Percentiles rank a stretch among this genome's conserved stretches.
Evolutionary conservation across 2,113 vertebrate genomes (phyloP).

Genomic region (Bubalus kerabau): DNA sequence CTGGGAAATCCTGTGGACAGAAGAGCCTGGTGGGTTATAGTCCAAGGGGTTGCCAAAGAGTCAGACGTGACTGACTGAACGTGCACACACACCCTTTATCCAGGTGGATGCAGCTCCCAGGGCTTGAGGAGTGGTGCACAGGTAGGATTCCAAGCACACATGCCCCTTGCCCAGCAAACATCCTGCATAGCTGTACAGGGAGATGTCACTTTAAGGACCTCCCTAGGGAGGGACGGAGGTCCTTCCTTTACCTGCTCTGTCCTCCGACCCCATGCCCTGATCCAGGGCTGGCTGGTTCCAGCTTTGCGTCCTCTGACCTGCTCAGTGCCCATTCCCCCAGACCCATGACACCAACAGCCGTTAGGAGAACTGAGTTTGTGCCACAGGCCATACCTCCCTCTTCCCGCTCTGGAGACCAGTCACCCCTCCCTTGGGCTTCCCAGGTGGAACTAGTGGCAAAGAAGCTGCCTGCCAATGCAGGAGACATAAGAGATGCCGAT

Average conservation of each 20-base stretch:
- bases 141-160: neutral
- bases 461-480: neutral
- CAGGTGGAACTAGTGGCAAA: neutral
- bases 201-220: neutral
- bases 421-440: neutral
- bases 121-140: too few relatives aligned
- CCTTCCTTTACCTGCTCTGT: neutral
- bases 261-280: neutral
- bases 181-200: fast-evolving
- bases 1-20: neutral
- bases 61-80: neutral
- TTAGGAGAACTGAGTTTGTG: fast-evolving
- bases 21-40: neutral
- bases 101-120: neutral
- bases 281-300: neutral
- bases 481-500: neutral
- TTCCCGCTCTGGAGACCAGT: neutral
- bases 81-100: neutral
- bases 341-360: neutral
- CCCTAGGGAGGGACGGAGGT: neutral
- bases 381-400: neutral
- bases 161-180: neutral
- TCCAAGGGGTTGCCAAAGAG: neutral
- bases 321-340: neutral
- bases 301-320: neutral